These are phyloP conservation scores for Tenebrio molitor DNA, from an alignment of 1,140 invertebrate genomes.

Conservation along the genomic window DNA sequence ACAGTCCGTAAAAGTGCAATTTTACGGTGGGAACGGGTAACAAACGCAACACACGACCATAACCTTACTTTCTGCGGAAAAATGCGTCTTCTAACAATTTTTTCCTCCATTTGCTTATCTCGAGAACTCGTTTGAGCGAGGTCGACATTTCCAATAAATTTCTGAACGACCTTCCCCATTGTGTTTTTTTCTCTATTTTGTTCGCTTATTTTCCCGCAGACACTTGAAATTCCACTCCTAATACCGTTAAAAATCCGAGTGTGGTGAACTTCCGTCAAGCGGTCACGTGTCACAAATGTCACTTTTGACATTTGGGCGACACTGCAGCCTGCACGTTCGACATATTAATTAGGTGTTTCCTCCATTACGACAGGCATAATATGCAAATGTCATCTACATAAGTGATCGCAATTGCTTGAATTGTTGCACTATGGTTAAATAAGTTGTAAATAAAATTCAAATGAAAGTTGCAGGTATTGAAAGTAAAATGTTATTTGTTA, in stretches of 20 bases:
- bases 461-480: constrained; percentile 45
- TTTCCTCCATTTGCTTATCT: background rate
- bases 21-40: background rate
- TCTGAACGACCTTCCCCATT: constrained; percentile 5
- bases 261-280: background rate
- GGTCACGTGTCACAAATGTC: background rate
- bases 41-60: background rate
- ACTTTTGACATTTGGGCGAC: constrained; percentile 13
- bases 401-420: constrained; percentile 31
- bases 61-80: background rate
- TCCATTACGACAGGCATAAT: constrained; percentile 11
- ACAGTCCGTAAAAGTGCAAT: no score
- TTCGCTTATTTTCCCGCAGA: no score
- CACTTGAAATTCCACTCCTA: constrained; percentile 2
- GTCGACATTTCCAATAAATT: constrained; percentile 16
- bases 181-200: background rate
- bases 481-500: constrained; percentile 38
- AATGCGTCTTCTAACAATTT: background rate
- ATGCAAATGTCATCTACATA: constrained; percentile 10
- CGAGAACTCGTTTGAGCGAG: background rate
- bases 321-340: background rate
- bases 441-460: constrained; percentile 44
- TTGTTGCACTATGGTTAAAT: constrained; percentile 42
- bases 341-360: constrained; percentile 26
- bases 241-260: constrained; percentile 11